phyloP scores from a whole-genome alignment of 2,888 invertebrate species.

The Dinocampus coccinellae region DNA sequence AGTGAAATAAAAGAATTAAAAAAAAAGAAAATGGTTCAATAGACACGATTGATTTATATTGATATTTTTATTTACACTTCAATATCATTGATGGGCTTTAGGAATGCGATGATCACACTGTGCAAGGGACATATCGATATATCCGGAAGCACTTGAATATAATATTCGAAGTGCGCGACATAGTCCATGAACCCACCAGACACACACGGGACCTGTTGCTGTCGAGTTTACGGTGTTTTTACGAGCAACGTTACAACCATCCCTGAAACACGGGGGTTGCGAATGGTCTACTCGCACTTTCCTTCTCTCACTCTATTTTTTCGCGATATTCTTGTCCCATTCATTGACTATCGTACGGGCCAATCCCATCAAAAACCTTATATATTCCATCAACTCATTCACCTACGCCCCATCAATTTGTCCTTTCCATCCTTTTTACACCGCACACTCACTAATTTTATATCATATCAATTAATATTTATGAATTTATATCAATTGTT shows the following conservation, averaged over 20 bases:
- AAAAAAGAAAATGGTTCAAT: not conserved
- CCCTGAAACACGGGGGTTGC: constrained; percentile 63
- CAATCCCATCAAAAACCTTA: constrained; percentile 38
- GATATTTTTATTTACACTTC: constrained; percentile 2
- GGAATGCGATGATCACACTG: constrained; percentile 10
- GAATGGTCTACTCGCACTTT: constrained; percentile 47
- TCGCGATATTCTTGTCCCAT: constrained; percentile 33
- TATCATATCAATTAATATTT: too few relatives aligned
- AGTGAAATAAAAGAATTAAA: not conserved
- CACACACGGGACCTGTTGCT: constrained; percentile 69
- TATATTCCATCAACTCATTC: not conserved
- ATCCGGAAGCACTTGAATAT: constrained; percentile 50
- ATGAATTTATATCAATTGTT: not conserved
- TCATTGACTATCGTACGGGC: constrained; percentile 29
- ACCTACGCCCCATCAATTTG: not conserved
- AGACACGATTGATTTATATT: constrained; percentile 1
- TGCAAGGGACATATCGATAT: constrained; percentile 1
- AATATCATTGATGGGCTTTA: not conserved
- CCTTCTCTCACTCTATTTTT: constrained; percentile 29
- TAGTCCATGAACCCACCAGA: constrained; percentile 46
- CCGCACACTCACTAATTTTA: too few relatives aligned
- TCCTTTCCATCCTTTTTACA: not conserved
- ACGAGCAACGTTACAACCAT: constrained; percentile 68
- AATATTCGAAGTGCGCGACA: constrained; percentile 55
- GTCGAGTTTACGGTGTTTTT: constrained; percentile 70